Evolutionary conservation across 2,888 invertebrate genomes (phyloP), one percentile per base, ranked within the genome.

Genomic region (Unio pictorum): DNA sequence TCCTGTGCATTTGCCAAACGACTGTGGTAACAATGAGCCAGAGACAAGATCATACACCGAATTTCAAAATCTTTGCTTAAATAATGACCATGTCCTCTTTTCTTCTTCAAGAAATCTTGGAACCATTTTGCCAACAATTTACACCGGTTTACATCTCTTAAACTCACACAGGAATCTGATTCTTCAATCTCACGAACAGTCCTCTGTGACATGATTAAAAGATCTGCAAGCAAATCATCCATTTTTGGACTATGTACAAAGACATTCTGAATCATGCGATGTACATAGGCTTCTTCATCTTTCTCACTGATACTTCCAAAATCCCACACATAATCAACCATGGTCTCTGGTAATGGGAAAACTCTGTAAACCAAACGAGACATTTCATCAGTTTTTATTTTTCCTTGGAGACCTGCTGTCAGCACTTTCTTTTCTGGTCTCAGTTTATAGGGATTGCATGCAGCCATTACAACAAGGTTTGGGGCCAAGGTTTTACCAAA

Each of bases 241-340:
- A 23, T 23, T 7, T 55, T 45, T 6, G 23, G 20, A 0, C 69
- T 34, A 4, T n/a, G 0, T 4, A n/a, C 28, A 64, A 77, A 73
- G 4, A 77, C 57, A 55, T 65, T 61, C 28, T 68, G 60, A 11
- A 61, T 63, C 71, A 77, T 77, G 11, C 45, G 45, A 45, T 11
- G 45, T 17, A 84, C 80, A 28, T 84, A 84, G 0, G 66, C 58
- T 30, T 68, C 30, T 69, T 84, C 82, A 72, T 84, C 82, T 11
- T 64, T 69, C 34, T 76, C 74, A 66, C 71, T 74, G 5, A 84
- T 64, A 34, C 72, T 75, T 15, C 84, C 84, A 75, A 79, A 84
- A 57, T 84, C 84, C 81, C 81, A 84, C 1, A 84, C 80, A 74
- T 73, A 83, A 58, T 84, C 84, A 11, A 84, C 69, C 69, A 84